Conservation (phyloP, 2,888 invertebrate genomes). For the Phalera bucephala region DNA sequence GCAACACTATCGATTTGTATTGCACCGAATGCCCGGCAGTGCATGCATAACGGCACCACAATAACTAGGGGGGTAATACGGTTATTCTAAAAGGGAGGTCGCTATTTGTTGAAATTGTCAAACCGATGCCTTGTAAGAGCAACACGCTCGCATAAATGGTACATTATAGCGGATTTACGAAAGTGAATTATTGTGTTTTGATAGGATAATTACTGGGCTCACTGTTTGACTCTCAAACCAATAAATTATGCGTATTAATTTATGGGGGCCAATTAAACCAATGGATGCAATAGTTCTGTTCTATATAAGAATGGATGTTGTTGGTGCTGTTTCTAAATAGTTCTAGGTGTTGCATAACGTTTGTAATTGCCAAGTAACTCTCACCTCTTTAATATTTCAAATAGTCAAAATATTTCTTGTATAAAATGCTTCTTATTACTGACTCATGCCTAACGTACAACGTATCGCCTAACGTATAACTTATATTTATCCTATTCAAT, state of each 20-base stretch:
- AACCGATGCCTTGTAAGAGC: constrained; percentile 39
- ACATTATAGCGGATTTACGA: constrained; percentile 34
- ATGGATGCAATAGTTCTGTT: not conserved
- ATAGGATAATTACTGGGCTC: constrained; percentile 22
- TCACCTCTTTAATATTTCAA: too few relatives aligned
- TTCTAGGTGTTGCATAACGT: not conserved
- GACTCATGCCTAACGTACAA: too few relatives aligned
- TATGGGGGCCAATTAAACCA: constrained; percentile 2
- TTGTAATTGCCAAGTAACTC: too few relatives aligned
- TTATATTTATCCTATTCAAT: too few relatives aligned
- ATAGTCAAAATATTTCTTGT: too few relatives aligned
- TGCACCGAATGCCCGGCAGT: constrained; percentile 39
- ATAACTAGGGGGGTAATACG: constrained; percentile 44
- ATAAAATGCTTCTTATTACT: too few relatives aligned
- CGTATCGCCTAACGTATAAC: too few relatives aligned
- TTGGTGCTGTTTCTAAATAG: not conserved
- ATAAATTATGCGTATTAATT: constrained; percentile 17
- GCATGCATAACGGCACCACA: constrained; percentile 42
- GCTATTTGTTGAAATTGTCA: constrained; percentile 54
- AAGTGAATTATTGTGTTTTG: constrained; percentile 31
- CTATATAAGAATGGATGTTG: not conserved
- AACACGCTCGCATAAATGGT: constrained; percentile 36
- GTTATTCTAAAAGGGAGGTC: constrained; percentile 52
- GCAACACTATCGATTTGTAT: not conserved
- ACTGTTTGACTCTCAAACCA: constrained; percentile 12